Percentiles rank a stretch among this genome's conserved stretches.
Evolutionary conservation across 2,113 vertebrate species (phyloP).

Genomic region (Chloropsis hardwickii): DNA sequence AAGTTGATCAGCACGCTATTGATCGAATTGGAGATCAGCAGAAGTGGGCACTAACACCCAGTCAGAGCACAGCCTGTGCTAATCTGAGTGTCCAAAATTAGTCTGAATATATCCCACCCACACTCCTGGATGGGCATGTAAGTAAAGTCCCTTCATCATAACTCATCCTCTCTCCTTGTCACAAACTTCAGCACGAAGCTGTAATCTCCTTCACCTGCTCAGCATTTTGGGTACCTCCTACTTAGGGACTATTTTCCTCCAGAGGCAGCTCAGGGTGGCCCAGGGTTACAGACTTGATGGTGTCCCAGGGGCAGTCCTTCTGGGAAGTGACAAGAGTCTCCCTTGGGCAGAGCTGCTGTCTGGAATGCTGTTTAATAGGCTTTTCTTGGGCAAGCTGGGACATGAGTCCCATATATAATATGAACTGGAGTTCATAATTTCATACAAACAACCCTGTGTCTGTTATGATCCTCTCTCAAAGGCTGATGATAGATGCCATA

Average conservation of each 20-base stretch:
- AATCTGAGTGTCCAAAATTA: neutral
- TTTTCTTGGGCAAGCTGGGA: constrained; percentile 48
- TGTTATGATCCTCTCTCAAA: neutral
- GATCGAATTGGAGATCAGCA: rapidly evolving
- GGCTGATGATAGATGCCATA: neutral
- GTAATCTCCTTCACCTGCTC: neutral
- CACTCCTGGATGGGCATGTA: neutral
- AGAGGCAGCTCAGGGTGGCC: neutral
- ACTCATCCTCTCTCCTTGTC: neutral
- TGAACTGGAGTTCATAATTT: neutral
- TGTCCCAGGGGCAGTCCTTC: neutral
- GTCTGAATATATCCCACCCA: neutral
- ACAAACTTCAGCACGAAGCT: neutral
- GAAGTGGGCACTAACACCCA: neutral
- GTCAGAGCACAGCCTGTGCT: neutral
- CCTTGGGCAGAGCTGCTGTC: constrained; percentile 33
- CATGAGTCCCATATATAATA: neutral
- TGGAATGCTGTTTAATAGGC: constrained; percentile 51
- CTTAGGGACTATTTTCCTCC: rapidly evolving
- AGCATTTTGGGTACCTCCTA: rapidly evolving
- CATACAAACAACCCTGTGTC: neutral
- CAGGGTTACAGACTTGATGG: neutral
- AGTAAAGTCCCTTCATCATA: neutral
- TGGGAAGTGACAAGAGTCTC: neutral
- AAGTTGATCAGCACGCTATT: neutral